A percentile compares a stretch with the other conserved stretches of the same genome.
Conservation (phyloP, 2,113 vertebrate genomes). For the Galemys pyrenaicus region DNA sequence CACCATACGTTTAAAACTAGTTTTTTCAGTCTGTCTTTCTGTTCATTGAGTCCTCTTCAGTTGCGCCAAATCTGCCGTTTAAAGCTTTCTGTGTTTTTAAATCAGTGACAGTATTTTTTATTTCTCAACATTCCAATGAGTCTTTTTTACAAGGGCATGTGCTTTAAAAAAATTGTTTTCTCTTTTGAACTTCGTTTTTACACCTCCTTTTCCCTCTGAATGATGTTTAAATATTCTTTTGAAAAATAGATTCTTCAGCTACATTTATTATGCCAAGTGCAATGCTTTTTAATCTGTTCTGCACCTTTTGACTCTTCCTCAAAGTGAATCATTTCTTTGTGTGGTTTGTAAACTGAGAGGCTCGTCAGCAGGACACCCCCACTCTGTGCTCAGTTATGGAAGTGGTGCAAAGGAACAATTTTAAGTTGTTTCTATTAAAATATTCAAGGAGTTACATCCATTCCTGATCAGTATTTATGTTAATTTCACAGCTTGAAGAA, state of each 20-base stretch:
- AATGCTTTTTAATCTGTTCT: not conserved
- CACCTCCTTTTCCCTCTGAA: not conserved
- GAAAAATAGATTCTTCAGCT: conserved; percentile 12
- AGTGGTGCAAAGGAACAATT: not conserved
- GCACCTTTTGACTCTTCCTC: not conserved
- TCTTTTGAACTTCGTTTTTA: conserved; percentile 39
- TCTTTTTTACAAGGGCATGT: not conserved
- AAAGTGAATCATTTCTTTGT: conserved; percentile 24
- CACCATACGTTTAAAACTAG: not conserved
- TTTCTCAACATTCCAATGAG: not conserved
- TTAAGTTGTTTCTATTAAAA: conserved; percentile 42
- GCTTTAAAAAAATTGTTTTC: not conserved
- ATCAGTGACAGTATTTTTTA: not conserved
- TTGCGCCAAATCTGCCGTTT: not conserved
- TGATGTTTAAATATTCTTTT: conserved; percentile 23
- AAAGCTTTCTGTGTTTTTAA: not conserved
- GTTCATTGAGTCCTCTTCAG: not conserved
- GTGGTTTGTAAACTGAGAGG: not conserved
- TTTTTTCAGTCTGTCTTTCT: not conserved
- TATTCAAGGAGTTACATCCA: not conserved
- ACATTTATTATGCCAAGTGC: not conserved
- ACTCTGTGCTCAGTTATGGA: conserved; percentile 23
- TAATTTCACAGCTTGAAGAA: conserved; percentile 47
- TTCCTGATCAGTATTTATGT: conserved; percentile 37
- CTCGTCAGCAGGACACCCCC: conserved; percentile 17